Evolutionary conservation across 2,888 invertebrate species (phyloP), one percentile per base, ranked within the genome.

Genomic region (Branchellion lobata): DNA sequence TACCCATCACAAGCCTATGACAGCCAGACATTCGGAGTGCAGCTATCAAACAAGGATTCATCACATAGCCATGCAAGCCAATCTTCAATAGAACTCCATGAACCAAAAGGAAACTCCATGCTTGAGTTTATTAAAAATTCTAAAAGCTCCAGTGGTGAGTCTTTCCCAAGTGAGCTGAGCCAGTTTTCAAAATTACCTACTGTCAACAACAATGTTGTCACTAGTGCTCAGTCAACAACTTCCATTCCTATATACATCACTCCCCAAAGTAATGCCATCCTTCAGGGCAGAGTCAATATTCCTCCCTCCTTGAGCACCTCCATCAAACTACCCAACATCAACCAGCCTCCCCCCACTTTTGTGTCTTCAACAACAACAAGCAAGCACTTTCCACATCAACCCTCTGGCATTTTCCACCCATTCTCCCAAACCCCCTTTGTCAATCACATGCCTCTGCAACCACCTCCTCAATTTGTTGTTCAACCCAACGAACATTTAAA

Each of bases 261-360:
- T 3, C 61, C 61, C 3, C 61, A 57, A 57, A 57, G 21, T 57
- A 57, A 57, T 5, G 3, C 21, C 8, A 18, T 3, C 14, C 40
- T 40, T 40, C 40, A 5, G 40, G 14, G 14, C 14, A 40, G 40
- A 14, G 8, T 14, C 40, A 40, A 40, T 14, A 40, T 14, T 14
- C 5, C 14, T 57, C n/a, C 24, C 8, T 24, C n/a, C 24, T 18
- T 57, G 14, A 18, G 11, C 3, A n/a, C 21, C 14, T n/a, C 61
- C 61, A 57, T 57, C 21, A 24, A 57, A 18, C 61, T 57, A 24
- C 61, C 61, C 24, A 24, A 57, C 24, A 3, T 57, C 21, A 57
- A 57, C n/a, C 21, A 57, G 21, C 61, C 61, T 57, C 61, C 61
- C 5, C 61, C 61, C 24, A n/a, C n/a, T 57, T 57, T 57, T n/a